Percentiles rank a stretch among this genome's conserved stretches.
phyloP scores from a whole-genome alignment of 2,113 vertebrate genomes.

The Chlamydotis undulata region DNA sequence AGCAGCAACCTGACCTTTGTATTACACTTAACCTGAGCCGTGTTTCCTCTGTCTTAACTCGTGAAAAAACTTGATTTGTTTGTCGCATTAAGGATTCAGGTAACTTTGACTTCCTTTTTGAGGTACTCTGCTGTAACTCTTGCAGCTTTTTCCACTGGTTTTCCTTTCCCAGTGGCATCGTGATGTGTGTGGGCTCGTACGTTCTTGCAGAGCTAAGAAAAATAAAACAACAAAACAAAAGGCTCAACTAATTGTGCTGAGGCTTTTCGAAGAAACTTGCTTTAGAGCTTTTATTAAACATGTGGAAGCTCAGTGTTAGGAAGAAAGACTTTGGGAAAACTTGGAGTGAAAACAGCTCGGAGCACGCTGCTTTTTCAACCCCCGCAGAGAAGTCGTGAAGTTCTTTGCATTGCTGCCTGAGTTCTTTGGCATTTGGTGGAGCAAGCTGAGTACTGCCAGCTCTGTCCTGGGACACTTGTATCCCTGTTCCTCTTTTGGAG shows the following conservation, averaged over 20 bases:
- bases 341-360: not conserved
- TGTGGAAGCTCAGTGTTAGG: not conserved
- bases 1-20: not conserved
- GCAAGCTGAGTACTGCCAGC: not conserved
- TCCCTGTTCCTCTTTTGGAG: not conserved
- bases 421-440: not conserved
- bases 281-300: not conserved
- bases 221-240: not conserved
- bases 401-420: not conserved
- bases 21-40: not conserved
- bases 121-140: not conserved
- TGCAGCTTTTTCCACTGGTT: not conserved
- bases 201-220: not conserved
- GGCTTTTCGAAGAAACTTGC: not conserved
- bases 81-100: accelerated
- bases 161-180: not conserved
- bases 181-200: not conserved
- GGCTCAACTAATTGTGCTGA: not conserved
- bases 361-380: not conserved
- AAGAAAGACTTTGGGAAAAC: not conserved
- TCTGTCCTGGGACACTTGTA: not conserved
- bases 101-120: not conserved
- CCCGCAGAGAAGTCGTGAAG: not conserved
- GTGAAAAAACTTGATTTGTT: not conserved
- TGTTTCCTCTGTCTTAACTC: not conserved